phyloP scores from a whole-genome alignment of 2,888 invertebrate species.

The Keiferia lycopersicella region DNA sequence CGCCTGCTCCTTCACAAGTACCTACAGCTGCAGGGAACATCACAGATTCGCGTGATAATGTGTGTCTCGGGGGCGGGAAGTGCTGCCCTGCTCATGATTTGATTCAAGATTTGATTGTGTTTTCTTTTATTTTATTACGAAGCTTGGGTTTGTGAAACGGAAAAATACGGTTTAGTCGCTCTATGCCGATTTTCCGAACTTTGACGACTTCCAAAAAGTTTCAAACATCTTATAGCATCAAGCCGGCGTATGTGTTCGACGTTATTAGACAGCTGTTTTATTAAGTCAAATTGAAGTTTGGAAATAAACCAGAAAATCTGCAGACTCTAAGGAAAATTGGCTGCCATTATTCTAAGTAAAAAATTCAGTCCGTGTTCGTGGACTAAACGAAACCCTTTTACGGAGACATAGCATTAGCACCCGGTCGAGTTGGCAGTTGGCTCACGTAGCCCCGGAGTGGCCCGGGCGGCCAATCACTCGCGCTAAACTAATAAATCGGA shows the following conservation, averaged over 20 bases:
- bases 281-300: no score
- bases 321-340: background rate
- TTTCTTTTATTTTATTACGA: conserved; percentile 1
- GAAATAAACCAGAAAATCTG: no score
- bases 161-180: no score
- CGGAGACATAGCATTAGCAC: conserved; percentile 36
- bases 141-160: background rate
- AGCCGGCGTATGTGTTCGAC: no score
- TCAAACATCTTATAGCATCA: no score
- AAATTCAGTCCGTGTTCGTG: conserved; percentile 34
- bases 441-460: conserved; percentile 62
- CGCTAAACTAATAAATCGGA: conserved; percentile 72
- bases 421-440: conserved; percentile 42
- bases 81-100: background rate
- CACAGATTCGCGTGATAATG: conserved; percentile 9
- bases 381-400: conserved; percentile 41
- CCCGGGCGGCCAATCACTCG: conserved; percentile 67
- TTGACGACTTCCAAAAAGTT: no score
- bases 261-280: no score
- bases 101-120: background rate
- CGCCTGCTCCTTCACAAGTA: background rate
- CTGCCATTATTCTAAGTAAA: conserved; percentile 18
- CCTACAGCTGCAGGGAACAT: conserved; percentile 30
- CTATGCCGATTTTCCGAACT: no score
- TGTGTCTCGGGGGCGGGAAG: conserved; percentile 1